A percentile compares a stretch with the other conserved stretches of the same genome.
phyloP scores from a whole-genome alignment of 2,113 vertebrate genomes.

The Ceyx melanurus region DNA sequence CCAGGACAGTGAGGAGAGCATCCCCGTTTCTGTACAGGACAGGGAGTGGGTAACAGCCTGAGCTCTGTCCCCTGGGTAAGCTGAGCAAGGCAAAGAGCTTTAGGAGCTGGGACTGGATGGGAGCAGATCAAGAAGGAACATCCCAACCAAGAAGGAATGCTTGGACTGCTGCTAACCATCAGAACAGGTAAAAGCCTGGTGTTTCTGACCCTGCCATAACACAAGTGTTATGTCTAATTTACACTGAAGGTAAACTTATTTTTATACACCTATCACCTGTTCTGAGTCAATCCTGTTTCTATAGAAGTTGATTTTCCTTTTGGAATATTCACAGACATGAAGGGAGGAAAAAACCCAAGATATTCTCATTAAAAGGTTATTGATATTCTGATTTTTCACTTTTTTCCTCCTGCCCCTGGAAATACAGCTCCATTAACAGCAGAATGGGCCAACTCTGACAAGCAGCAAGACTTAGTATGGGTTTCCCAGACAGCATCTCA shows the following conservation, averaged over 20 bases:
- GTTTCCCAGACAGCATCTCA: not conserved
- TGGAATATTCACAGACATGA: not conserved
- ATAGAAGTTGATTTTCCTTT: not conserved
- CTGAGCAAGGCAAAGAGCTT: not conserved
- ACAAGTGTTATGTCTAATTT: not conserved
- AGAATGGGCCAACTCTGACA: not conserved
- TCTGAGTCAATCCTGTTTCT: not conserved
- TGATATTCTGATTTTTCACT: not conserved
- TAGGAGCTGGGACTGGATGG: not conserved
- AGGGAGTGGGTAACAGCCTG: not conserved
- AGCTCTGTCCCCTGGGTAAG: not conserved
- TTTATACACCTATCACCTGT: not conserved
- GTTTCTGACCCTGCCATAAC: not conserved
- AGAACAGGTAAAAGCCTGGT: not conserved
- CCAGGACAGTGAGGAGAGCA: accelerated
- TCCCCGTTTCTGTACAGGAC: not conserved
- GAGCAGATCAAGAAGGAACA: not conserved
- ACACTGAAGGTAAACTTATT: not conserved
- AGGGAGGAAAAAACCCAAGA: accelerated
- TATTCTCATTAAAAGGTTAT: not conserved
- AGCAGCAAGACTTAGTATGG: not conserved
- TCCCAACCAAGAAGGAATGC: not conserved
- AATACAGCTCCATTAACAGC: not conserved
- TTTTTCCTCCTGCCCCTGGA: not conserved
- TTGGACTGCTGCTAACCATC: accelerated